Conservation (phyloP, 2,113 vertebrate species). For the Hiodon tergisus region DNA sequence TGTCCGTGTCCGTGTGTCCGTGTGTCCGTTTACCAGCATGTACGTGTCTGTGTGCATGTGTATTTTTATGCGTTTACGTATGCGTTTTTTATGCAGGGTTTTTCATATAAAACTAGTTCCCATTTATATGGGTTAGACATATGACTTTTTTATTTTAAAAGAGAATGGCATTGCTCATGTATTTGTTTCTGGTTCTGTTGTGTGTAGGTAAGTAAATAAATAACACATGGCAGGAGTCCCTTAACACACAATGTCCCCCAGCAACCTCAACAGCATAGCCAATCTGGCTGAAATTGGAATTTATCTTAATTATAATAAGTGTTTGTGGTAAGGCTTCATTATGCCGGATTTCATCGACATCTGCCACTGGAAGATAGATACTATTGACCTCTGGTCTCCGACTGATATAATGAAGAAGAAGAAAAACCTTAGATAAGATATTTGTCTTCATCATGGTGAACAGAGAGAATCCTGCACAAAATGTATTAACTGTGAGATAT, state of each 20-base stretch:
- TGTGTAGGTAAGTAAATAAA: too few relatives aligned
- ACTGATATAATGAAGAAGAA: background rate
- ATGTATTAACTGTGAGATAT: background rate
- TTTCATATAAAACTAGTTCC: too few relatives aligned
- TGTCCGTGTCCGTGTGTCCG: too few relatives aligned
- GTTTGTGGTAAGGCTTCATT: background rate
- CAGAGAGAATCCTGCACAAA: background rate
- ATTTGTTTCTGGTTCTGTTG: too few relatives aligned
- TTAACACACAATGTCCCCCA: too few relatives aligned
- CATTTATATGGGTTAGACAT: too few relatives aligned
- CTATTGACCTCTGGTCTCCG: background rate
- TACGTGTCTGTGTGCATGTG: background rate
- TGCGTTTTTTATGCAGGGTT: background rate
- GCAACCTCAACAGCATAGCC: background rate
- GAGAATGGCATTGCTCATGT: too few relatives aligned
- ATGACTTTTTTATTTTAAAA: too few relatives aligned
- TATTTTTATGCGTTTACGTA: background rate
- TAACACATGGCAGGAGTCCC: too few relatives aligned
- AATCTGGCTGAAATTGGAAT: background rate
- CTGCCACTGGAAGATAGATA: background rate
- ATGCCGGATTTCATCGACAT: background rate
- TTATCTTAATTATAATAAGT: conserved; percentile 8
- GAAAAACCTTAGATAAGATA: background rate
- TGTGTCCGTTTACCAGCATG: too few relatives aligned
- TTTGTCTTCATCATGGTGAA: background rate